Base-by-base conservation (phyloP, 2,113 vertebrate genomes). In the Pangasianodon gigas region DNA sequence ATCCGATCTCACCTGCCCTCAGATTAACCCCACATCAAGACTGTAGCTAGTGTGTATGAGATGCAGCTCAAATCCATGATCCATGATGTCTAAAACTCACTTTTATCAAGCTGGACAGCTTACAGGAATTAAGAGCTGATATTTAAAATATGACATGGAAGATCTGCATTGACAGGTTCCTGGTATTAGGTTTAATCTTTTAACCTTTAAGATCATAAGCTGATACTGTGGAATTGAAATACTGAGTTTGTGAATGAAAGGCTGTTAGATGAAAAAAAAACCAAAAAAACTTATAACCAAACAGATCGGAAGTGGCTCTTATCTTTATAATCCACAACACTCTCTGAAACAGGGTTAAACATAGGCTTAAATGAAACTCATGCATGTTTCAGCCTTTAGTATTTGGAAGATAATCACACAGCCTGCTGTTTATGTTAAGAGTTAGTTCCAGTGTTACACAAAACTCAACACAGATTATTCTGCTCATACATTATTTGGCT, bases 1-100 rank as follows among this genome's bases (percentile, higher is more conserved):
- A 44, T 84, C 54, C 9, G 24, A 32, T 89, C 75, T 84, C 56
- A 81, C 86, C 88, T 75, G 84, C 88, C 60, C 90, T 89, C 74
- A 71, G 24, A 51, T 44, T 91, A 26, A 84, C 56, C 81, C 81
- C 82, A 75, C 11, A 60, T 16, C 19, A 41, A 48, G 71, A 82
- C 14, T 21, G n/a, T 44, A 44, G 5, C 51, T 1, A 5, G 26
- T 52, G 21, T 75, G 5, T 26, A 86, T 6, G n/a, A 86, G 13
- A 74, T 56, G 7, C 51, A 29, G 48, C 13, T 81, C n/a, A 41
- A 46, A 84, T 58, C 14, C 65, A 19, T 82, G 29, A 84, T 58
- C 14, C 65, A n/a, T 82, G 29, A 29, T 83, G 11, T 54, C n/a
- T 37, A 71, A 52, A 69, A 37, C 19, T 54, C 18, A 3, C 48